Evolutionary conservation across 2,797 vertebrate genomes (phyloP).

Genomic region (Neopelma chrysocephalum): DNA sequence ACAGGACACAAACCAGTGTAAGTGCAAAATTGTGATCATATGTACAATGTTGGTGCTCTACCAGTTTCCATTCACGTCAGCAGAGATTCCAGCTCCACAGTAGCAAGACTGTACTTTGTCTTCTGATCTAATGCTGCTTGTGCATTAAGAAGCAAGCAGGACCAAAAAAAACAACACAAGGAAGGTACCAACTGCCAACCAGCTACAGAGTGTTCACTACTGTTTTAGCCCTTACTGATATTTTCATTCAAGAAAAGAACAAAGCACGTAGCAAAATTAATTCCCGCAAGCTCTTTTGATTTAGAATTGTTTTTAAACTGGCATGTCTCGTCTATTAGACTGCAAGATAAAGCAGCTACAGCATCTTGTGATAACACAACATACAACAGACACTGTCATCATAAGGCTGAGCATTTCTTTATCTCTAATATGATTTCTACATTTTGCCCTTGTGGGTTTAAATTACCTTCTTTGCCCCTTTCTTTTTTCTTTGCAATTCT

Average conservation of each 20-base stretch:
- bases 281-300: background rate
- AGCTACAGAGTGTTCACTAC: background rate
- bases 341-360: background rate
- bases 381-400: background rate
- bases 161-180: background rate
- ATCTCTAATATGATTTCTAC: background rate
- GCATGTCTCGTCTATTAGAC: background rate
- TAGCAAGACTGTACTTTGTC: background rate
- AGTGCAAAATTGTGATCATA: rapidly evolving
- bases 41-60: background rate
- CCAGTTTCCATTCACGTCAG: background rate
- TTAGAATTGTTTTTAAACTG: background rate
- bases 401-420: background rate
- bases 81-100: background rate
- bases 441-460: constrained; percentile 1
- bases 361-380: background rate
- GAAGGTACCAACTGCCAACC: background rate
- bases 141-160: background rate
- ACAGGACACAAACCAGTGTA: background rate
- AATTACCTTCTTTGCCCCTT: background rate
- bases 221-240: background rate
- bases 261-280: background rate
- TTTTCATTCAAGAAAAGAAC: background rate
- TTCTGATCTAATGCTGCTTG: background rate
- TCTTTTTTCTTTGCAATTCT: background rate